Conservation (phyloP, 2,888 invertebrate species). For the Macroteleia sp. region DNA sequence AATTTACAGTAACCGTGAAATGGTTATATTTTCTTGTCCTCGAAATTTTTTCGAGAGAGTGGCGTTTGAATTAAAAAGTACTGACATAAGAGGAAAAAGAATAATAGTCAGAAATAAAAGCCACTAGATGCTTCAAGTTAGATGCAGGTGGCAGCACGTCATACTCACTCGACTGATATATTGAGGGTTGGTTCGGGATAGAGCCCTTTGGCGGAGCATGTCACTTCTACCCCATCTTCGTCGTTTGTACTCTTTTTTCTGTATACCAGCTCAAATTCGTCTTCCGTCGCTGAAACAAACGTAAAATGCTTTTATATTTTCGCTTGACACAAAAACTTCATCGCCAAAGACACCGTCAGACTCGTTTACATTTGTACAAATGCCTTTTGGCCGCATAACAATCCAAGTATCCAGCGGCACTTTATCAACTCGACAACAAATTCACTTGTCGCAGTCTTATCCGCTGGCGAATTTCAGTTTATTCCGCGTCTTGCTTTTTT, state of each 20-base stretch:
- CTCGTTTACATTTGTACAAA: slow-evolving; percentile 25
- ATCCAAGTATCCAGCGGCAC: slow-evolving; percentile 9
- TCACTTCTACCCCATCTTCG: slow-evolving; percentile 77
- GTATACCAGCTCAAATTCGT: slow-evolving; percentile 77
- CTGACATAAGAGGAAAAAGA: too few species aligned
- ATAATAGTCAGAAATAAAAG: slow-evolving; percentile 29
- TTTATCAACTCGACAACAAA: slow-evolving; percentile 20
- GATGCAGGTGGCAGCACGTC: slow-evolving; percentile 38
- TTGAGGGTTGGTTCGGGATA: slow-evolving; percentile 80
- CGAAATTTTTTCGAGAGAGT: too few species aligned
- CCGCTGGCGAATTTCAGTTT: too few species aligned
- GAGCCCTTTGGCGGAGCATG: slow-evolving; percentile 77
- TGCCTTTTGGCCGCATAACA: slow-evolving; percentile 25
- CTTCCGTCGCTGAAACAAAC: slow-evolving; percentile 77
- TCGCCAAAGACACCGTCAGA: slow-evolving; percentile 24
- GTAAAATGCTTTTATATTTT: slow-evolving; percentile 53
- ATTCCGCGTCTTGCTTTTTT: too few species aligned
- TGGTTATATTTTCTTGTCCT: too few species aligned
- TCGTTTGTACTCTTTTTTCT: slow-evolving; percentile 72
- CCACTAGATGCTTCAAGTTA: slow-evolving; percentile 22
- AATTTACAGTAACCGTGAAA: too few species aligned
- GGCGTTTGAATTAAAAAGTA: too few species aligned
- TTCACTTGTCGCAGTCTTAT: too few species aligned
- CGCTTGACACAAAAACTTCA: slow-evolving; percentile 3
- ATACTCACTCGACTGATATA: slow-evolving; percentile 80